A percentile compares a stretch with the other conserved stretches of the same genome.
Evolutionary conservation across 1,140 invertebrate genomes (phyloP).

Genomic region (Grapholita molesta): DNA sequence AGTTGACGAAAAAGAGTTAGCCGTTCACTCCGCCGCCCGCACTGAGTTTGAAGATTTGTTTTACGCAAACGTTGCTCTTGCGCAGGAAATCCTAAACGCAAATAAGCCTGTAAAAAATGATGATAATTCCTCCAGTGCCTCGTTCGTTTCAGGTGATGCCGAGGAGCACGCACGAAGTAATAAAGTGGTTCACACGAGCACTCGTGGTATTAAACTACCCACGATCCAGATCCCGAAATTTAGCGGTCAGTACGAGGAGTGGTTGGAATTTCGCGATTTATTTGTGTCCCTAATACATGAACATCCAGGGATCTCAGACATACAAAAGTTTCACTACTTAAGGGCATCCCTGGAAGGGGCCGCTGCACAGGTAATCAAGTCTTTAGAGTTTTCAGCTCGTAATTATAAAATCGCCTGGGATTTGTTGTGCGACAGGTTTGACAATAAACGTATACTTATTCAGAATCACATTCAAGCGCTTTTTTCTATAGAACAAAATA

Average conservation of each 20-base stretch:
- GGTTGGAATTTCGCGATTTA: slow-evolving; percentile 32
- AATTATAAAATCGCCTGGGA: slow-evolving; percentile 16
- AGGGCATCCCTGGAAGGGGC: slow-evolving; percentile 29
- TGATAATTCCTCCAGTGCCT: neutral
- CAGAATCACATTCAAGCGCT: slow-evolving; percentile 14
- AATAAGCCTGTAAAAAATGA: slow-evolving; percentile 1
- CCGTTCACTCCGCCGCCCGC: neutral
- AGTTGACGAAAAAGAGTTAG: neutral
- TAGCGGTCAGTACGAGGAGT: slow-evolving; percentile 26
- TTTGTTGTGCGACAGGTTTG: slow-evolving; percentile 7
- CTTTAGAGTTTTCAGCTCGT: slow-evolving; percentile 23
- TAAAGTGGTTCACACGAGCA: neutral
- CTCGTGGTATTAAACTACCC: slow-evolving; percentile 21
- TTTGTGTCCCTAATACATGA: slow-evolving; percentile 35
- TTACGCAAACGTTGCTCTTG: neutral
- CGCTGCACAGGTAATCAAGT: slow-evolving; percentile 30
- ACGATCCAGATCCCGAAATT: slow-evolving; percentile 30
- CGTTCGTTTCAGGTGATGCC: neutral
- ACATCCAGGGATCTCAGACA: slow-evolving; percentile 21
- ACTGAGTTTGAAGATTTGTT: neutral
- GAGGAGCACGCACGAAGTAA: no score
- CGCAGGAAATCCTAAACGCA: neutral
- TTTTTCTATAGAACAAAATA: neutral
- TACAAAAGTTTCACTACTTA: slow-evolving; percentile 45
- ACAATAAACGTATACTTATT: slow-evolving; percentile 3